Evolutionary conservation across 2,113 vertebrate genomes (phyloP), one percentile per base, ranked within the genome.

Genomic region (Cisticola juncidis): DNA sequence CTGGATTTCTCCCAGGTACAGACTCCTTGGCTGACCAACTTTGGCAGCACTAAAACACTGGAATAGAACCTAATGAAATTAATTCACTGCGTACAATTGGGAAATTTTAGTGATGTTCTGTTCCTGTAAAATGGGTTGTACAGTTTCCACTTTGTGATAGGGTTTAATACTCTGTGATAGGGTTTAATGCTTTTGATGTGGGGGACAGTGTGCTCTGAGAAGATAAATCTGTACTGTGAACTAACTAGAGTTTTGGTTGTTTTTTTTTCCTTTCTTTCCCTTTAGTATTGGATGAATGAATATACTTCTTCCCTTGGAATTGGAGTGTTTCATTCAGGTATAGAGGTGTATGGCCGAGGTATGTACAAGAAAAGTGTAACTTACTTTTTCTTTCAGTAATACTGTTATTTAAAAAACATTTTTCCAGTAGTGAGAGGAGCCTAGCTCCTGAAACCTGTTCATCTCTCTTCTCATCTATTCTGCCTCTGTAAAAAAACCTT

Each of bases 241-340:
- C 71, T 96, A 76, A 96, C 35, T 26, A 28, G 26, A 58, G 28
- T 48, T 38, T 33, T 51, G 54, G 35, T 60, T 81, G 60, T 90
- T 76, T 74, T 64, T 89, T 81, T 62, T 90, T 74, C 73, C 48
- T 66, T 76, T 92, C 38, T 88, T 82, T 94, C 12, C 10, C 86
- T 96, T 47, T 83, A 99, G 99, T 99, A 99, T 92, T 99, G 99
- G 99, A 99, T 99, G 98, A 99, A 99, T 95, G 99, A 99, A 97
- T 99, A 99, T 97, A 99, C 99, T 96, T 98, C 99, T 95, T 98
- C 99, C 95, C 98, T 99, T 95, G 99, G 99, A 97, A 99, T 99
- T 72, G 99, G 99, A 93, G 99, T 99, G 97, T 99, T 99, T 97
- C 99, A 99, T 98, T 99, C 99, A 97, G 99, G 99, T 96, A 99